Percentiles rank a stretch among this genome's conserved stretches.
Evolutionary conservation across 2,888 invertebrate genomes (phyloP).

Genomic region (Caenorhabditis angaria): DNA sequence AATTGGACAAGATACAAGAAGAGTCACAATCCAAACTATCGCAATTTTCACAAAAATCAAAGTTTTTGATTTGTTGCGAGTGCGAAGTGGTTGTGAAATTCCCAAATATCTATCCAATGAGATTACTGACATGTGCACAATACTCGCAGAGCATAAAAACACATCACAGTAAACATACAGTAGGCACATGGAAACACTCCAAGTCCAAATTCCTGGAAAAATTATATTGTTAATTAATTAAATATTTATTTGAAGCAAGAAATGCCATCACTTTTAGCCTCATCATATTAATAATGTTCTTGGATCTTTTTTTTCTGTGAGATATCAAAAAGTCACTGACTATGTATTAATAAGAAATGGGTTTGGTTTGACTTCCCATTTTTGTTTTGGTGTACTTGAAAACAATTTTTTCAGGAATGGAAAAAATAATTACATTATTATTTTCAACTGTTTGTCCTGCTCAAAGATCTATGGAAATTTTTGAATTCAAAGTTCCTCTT

Average conservation of each 20-base stretch:
- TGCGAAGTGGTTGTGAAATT: constrained; percentile 85
- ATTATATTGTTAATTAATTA: background rate
- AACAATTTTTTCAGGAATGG: background rate
- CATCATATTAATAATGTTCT: too few species aligned
- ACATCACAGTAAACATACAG: constrained; percentile 86
- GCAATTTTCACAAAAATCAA: constrained; percentile 83
- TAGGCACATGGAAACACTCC: constrained; percentile 74
- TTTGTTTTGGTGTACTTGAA: background rate
- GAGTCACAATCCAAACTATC: constrained; percentile 91
- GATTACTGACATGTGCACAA: constrained; percentile 77
- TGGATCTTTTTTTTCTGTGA: too few species aligned
- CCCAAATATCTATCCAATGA: constrained; percentile 74
- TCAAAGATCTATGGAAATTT: background rate
- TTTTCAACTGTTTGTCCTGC: background rate
- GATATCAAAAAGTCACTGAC: background rate
- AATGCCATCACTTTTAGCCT: too few species aligned
- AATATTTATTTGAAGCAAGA: too few species aligned
- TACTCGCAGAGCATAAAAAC: constrained; percentile 76
- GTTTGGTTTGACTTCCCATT: background rate
- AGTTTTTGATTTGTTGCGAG: constrained; percentile 86
- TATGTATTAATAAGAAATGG: background rate
- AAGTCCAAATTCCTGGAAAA: constrained; percentile 65
- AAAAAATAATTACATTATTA: background rate
- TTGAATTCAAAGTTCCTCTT: background rate
- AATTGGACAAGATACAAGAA: constrained; percentile 88